Conservation (phyloP, 2,113 vertebrate species). For the Entelurus aequoreus region DNA sequence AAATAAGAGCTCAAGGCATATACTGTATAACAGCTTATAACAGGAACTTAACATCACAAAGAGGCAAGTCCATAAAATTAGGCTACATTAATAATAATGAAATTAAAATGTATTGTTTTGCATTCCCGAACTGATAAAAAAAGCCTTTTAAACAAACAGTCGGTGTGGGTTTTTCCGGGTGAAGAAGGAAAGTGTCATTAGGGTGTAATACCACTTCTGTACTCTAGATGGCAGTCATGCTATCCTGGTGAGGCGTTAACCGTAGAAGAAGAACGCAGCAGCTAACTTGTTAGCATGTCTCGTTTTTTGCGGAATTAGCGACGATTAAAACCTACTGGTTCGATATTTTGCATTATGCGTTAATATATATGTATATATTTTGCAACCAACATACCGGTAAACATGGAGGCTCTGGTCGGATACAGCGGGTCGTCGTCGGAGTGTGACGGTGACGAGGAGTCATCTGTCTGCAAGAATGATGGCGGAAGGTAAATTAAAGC, state of each 20-base stretch:
- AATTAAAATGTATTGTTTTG: too few relatives aligned
- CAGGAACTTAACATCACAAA: too few relatives aligned
- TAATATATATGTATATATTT: background rate
- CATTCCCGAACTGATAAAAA: too few relatives aligned
- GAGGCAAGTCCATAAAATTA: too few relatives aligned
- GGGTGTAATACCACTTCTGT: conserved; percentile 30
- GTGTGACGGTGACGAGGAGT: conserved; percentile 64
- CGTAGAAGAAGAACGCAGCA: background rate
- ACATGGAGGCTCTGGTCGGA: conserved; percentile 67
- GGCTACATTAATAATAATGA: too few relatives aligned
- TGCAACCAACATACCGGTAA: background rate
- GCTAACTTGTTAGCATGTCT: background rate
- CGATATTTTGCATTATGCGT: background rate
- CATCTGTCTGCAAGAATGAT: conserved; percentile 5
- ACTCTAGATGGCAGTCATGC: conserved; percentile 28
- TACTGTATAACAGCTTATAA: too few relatives aligned
- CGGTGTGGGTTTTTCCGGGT: too few relatives aligned
- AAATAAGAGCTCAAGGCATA: too few relatives aligned
- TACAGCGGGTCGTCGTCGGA: conserved; percentile 73
- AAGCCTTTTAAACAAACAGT: too few relatives aligned
- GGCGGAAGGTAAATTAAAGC: conserved; percentile 16
- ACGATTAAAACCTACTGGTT: background rate
- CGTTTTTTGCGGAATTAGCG: background rate
- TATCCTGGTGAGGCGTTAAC: background rate
- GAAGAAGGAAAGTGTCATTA: too few relatives aligned